phyloP scores from a whole-genome alignment of 2,888 invertebrate genomes.

The Ophion obscuratus region DNA sequence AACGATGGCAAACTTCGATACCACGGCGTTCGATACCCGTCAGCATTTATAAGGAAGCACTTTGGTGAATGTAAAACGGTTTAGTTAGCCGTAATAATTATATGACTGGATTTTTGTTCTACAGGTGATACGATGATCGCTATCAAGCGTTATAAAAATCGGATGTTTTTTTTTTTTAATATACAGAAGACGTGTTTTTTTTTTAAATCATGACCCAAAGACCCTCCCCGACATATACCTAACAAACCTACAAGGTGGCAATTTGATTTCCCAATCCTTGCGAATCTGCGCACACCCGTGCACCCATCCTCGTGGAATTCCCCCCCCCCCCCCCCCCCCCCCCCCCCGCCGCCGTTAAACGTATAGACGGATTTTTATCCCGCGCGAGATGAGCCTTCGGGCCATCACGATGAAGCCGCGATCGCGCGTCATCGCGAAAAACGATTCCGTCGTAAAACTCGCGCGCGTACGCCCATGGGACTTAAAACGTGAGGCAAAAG shows the following conservation, averaged over 20 bases:
- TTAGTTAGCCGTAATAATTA: too few species aligned
- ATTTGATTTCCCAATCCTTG: constrained; percentile 28
- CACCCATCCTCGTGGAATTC: background rate
- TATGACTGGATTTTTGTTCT: too few species aligned
- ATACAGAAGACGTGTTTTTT: too few species aligned
- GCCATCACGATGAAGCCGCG: constrained; percentile 43
- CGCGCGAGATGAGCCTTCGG: background rate
- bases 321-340: background rate
- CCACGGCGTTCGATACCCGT: too few species aligned
- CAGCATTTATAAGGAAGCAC: too few species aligned
- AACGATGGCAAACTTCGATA: too few species aligned
- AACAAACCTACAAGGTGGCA: constrained; percentile 12
- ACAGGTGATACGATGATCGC: background rate
- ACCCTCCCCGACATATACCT: too few species aligned
- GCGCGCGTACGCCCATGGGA: background rate
- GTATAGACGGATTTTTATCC: constrained; percentile 43
- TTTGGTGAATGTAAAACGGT: too few species aligned
- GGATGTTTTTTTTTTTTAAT: background rate
- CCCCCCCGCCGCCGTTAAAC: background rate
- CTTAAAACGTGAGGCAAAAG: constrained; percentile 22
- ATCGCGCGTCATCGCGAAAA: constrained; percentile 7
- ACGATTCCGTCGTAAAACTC: constrained; percentile 24
- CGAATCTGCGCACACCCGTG: constrained; percentile 8
- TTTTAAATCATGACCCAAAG: too few species aligned
- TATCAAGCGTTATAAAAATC: background rate